Base-by-base conservation (phyloP, 2,888 invertebrate species). In the Eupeodes latifasciatus region DNA sequence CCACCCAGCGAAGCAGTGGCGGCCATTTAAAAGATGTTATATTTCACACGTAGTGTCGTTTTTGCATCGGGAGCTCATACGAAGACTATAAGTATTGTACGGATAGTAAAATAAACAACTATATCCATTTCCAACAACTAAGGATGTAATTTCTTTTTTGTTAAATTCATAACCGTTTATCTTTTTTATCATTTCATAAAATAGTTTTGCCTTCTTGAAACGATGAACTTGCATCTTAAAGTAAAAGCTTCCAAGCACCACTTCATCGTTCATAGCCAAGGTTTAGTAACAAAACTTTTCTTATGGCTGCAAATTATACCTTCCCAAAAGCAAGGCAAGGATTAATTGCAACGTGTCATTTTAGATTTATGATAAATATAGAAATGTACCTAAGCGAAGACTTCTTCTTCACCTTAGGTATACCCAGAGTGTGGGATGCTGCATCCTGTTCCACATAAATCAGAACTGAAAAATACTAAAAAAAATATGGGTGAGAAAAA, bases 311-410 rank as follows among this genome's bases (percentile, higher is more conserved):
- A 69, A 69, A 69, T 40, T 69, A 55, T 40, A 40, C 53, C 12
- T 27, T 27, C 16, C 69, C 71, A 7, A 71, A 27, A 44, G 71
- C 55, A 44, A 55, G 53, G 55, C 55, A 49, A 69, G 55, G 55
- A 75, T 57, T 71, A 71, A 71, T 44, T 78, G 74, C 66, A 85
- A 74, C 62, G 77, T 81, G 81, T 72, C 59, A 74, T 85, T 61
- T 85, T 19, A 64, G 72, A 72, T 66, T 61, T 71, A 55, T 71
- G 53, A 53, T 40, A 72, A 55, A 72, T 47, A 79, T 44, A 49
- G 27, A 66, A 16, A 47, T 12, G 1, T 2, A 67, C 40, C 55
- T 51, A 64, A 27, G 27, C 40, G 9, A 40, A 40, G 51, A 55
- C 36, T 19, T 55, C 9, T 1, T 19, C 11, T 47, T 47, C 47